Base-by-base conservation (phyloP, 2,888 invertebrate genomes). In the Keiferia lycopersicella region DNA sequence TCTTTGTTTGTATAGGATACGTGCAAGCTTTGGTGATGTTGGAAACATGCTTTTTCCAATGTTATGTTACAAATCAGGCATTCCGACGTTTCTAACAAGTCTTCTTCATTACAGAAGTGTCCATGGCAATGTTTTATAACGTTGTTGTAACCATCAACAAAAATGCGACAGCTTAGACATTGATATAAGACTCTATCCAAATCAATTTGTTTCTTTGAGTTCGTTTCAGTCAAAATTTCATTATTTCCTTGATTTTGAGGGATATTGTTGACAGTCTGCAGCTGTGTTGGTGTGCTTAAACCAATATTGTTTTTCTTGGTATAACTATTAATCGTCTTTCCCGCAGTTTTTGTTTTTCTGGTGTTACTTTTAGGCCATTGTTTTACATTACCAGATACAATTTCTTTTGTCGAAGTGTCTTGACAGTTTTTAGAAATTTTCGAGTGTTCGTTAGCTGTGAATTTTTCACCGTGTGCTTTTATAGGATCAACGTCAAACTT, bases 71-170 rank as follows among this genome's bases (percentile, higher is more conserved):
- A 86, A 39, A 65, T 57, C 57, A 61, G 56, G 67, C 84, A 84
- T 64, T 67, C 68, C 62, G 74, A 65, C 57, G 66, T 66, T 53
- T 68, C 51, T 50, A 67, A 56, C 60, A 65, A 18, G 14, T 69
- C 66, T 64, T 68, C 63, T 41, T 69, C 66, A 50, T 65, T 67
- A 65, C 72, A 71, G 63, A 75, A 81, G 72, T 88, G 87, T 26
- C 73, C 70, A 61, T 87, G 88, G 68, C 87, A 86, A 75, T 89
- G 89, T 66, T 82, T 76, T 45, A 88, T 73, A 38, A 81, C 82
- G 71, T 78, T 77, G 68, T 87, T 86, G 68, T 87, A 89, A 12
- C 71, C 70, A 67, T 79, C 73, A 56, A 86, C 66, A 65, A 79
- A 72, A 64, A 80, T 60, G 50, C 70, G 66, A 71, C 88, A 88